These are phyloP conservation scores for Paratilapia polleni DNA, from an alignment of 2,113 vertebrate genomes.

Conservation along the genomic window DNA sequence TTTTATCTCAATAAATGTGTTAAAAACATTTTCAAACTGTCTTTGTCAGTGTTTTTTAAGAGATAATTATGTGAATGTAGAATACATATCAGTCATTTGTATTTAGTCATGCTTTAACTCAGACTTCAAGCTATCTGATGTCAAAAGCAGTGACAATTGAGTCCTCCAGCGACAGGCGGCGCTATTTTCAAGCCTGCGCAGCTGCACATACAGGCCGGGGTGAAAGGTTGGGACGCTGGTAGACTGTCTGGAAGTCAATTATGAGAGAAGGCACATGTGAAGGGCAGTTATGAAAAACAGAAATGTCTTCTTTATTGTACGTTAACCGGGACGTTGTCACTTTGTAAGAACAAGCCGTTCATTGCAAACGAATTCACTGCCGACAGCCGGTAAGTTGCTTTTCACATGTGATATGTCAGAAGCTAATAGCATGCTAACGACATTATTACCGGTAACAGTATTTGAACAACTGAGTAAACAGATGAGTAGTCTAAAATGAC, in stretches of 20 bases:
- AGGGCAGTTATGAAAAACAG: neutral
- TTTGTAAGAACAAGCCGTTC: neutral
- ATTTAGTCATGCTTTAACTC: neutral
- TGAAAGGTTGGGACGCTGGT: constrained; percentile 3
- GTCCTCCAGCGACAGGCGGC: constrained; percentile 64
- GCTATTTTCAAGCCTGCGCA: constrained; percentile 8
- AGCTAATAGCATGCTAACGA: neutral
- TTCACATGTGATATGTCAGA: neutral
- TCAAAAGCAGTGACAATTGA: neutral
- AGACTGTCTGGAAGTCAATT: neutral
- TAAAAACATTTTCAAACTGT: neutral
- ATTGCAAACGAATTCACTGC: no score
- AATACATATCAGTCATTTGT: no score
- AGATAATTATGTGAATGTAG: no score
- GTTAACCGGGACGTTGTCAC: accelerated
- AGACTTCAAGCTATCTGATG: neutral
- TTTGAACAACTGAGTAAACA: neutral
- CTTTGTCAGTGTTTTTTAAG: neutral
- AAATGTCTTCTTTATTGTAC: neutral
- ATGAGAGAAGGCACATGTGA: neutral
- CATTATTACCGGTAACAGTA: neutral
- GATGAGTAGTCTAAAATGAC: no score
- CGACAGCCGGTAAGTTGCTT: neutral
- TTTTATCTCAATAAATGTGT: neutral
- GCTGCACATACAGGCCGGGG: neutral